Conservation (phyloP, 2,113 vertebrate genomes). For the Rhinolophus ferrumequinum region DNA sequence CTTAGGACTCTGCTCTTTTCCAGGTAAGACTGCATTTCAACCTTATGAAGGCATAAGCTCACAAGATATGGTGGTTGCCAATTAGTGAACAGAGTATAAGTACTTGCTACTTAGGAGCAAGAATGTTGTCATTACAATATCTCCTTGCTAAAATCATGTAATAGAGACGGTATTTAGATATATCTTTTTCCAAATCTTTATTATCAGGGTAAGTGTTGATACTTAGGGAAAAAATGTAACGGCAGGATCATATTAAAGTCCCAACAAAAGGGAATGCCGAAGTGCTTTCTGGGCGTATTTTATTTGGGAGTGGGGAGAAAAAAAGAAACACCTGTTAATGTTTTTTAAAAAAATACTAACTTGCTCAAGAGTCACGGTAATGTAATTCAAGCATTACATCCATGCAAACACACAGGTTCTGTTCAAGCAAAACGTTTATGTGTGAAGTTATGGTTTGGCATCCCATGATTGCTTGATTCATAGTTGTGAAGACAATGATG, state of each 20-base stretch:
- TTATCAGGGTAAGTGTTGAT: conserved; percentile 17
- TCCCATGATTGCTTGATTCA: not conserved
- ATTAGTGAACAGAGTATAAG: not conserved
- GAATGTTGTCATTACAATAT: not conserved
- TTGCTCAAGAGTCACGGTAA: not conserved
- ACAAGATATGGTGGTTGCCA: not conserved
- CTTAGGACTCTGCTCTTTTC: not conserved
- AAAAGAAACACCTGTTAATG: not conserved
- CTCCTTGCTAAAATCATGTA: not conserved
- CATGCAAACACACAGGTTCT: not conserved
- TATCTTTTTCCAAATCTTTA: conserved; percentile 21
- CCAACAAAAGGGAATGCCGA: not conserved
- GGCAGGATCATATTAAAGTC: not conserved
- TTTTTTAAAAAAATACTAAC: not conserved
- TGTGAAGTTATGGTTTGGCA: not conserved
- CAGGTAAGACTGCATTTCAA: not conserved
- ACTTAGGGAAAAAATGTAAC: not conserved
- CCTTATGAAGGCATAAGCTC: not conserved
- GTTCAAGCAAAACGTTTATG: not conserved
- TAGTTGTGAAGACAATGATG: not conserved
- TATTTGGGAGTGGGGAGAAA: not conserved
- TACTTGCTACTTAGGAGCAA: not conserved
- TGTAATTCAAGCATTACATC: not conserved
- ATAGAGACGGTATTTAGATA: not conserved
- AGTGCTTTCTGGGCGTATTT: not conserved